Percentiles rank a stretch among this genome's conserved stretches.
phyloP scores from a whole-genome alignment of 1,140 invertebrate species.

The Listronotus bonariensis region DNA sequence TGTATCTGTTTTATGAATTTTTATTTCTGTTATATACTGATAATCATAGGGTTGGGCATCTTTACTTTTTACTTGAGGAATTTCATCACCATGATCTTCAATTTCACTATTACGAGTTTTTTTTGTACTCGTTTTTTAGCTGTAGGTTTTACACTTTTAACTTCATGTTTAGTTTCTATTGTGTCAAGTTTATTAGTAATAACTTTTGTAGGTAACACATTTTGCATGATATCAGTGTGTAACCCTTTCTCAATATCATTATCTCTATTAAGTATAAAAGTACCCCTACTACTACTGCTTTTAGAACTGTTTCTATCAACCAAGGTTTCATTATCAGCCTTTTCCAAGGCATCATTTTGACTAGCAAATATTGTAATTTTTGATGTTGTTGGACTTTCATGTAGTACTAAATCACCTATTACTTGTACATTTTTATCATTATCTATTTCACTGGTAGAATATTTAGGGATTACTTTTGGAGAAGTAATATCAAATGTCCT shows the following conservation, averaged over 20 bases:
- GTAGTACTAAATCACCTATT: constrained; percentile 23
- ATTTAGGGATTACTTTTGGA: neutral
- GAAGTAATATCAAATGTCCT: constrained; percentile 1
- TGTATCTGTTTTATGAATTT: constrained; percentile 43
- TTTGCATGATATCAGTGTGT: too few relatives aligned
- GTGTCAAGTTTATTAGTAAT: too few relatives aligned
- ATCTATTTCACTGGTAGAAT: too few relatives aligned
- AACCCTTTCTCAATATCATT: constrained; percentile 6
- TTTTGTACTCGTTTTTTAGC: neutral
- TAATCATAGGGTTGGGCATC: constrained; percentile 17
- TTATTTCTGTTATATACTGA: constrained; percentile 40
- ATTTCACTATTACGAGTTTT: neutral
- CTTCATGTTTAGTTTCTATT: too few relatives aligned
- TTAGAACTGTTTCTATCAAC: constrained; percentile 3
- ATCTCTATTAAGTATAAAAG: constrained; percentile 11
- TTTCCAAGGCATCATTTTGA: constrained; percentile 5
- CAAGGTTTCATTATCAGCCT: constrained; percentile 1
- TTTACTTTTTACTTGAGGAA: constrained; percentile 6
- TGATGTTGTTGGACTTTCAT: constrained; percentile 8
- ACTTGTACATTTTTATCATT: constrained; percentile 18
- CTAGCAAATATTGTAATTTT: constrained; percentile 5
- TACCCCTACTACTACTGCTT: constrained; percentile 8
- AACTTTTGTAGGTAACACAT: too few relatives aligned
- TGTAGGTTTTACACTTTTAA: too few relatives aligned
- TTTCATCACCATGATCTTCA: neutral